phyloP scores from a whole-genome alignment of 2,888 invertebrate species.

The Herminia tarsipennalis region DNA sequence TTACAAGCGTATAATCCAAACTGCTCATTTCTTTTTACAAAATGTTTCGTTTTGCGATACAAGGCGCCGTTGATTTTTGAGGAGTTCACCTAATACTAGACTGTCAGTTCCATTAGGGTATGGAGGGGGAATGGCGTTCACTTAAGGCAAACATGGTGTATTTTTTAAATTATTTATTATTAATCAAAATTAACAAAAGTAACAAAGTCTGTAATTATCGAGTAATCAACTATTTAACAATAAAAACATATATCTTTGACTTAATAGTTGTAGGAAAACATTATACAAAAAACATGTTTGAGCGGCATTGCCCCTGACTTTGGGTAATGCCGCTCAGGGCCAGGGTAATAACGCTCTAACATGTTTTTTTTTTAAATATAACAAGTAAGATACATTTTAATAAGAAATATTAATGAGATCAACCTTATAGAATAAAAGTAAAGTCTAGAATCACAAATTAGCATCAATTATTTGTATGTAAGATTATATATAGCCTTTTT shows the following conservation, averaged over 20 bases:
- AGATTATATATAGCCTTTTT: neutral
- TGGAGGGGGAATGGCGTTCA: slow-evolving; percentile 22
- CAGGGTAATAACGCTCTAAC: neutral
- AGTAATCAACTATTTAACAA: slow-evolving; percentile 33
- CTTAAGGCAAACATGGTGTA: slow-evolving; percentile 27
- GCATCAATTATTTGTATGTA: slow-evolving; percentile 13
- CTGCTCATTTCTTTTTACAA: no score
- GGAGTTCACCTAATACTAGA: no score
- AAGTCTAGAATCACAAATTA: slow-evolving; percentile 30
- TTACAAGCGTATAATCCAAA: no score
- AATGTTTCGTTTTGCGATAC: no score
- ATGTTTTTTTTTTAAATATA: neutral
- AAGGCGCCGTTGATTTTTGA: no score
- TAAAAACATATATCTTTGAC: slow-evolving; percentile 10
- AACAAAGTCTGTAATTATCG: slow-evolving; percentile 24
- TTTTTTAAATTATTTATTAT: neutral
- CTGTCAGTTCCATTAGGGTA: no score
- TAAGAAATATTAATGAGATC: no score
- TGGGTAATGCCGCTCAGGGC: slow-evolving; percentile 6
- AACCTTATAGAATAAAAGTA: slow-evolving; percentile 21
- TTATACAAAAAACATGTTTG: slow-evolving; percentile 16
- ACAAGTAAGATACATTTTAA: slow-evolving; percentile 1
- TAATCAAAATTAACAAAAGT: neutral
- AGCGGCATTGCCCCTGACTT: slow-evolving; percentile 11
- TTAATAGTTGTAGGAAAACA: slow-evolving; percentile 18